A percentile compares a stretch with the other conserved stretches of the same genome.
These are phyloP conservation scores for Dreissena polymorpha DNA, from an alignment of 1,140 invertebrate genomes.

Conservation along the genomic window DNA sequence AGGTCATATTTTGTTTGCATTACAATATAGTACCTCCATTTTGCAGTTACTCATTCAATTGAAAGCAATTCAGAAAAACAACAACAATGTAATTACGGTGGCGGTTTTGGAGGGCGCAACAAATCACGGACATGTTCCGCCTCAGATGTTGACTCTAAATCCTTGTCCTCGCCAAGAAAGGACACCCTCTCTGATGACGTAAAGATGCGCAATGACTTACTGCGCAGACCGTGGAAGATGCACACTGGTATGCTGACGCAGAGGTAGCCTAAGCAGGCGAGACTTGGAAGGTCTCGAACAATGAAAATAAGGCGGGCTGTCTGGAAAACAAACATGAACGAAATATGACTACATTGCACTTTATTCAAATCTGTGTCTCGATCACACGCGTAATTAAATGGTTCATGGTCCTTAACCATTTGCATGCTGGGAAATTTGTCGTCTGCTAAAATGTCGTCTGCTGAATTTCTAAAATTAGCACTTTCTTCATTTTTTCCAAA, in stretches of 20 bases:
- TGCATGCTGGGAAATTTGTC: too few relatives aligned
- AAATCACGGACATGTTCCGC: constrained; percentile 20
- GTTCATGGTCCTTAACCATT: too few relatives aligned
- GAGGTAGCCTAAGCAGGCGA: constrained; percentile 37
- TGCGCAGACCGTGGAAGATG: neutral
- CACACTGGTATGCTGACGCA: constrained; percentile 35
- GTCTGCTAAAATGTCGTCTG: too few relatives aligned
- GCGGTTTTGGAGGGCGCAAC: constrained; percentile 16
- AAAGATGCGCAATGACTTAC: neutral
- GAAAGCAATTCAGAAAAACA: neutral
- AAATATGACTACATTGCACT: too few relatives aligned
- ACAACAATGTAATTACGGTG: constrained; percentile 9
- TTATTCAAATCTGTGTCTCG: too few relatives aligned
- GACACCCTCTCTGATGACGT: constrained; percentile 30
- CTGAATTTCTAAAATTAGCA: too few relatives aligned
- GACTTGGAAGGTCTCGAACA: constrained; percentile 25
- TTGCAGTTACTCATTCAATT: too few relatives aligned
- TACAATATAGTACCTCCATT: too few relatives aligned
- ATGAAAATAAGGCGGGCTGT: constrained; percentile 23
- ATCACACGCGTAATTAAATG: too few relatives aligned
- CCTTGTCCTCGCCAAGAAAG: constrained; percentile 37
- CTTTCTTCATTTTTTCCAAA: too few relatives aligned
- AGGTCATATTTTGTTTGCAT: too few relatives aligned
- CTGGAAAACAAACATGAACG: neutral
- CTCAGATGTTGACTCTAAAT: constrained; percentile 6